Conservation (phyloP, 2,797 vertebrate species). For the Chrysocyon brachyurus region DNA sequence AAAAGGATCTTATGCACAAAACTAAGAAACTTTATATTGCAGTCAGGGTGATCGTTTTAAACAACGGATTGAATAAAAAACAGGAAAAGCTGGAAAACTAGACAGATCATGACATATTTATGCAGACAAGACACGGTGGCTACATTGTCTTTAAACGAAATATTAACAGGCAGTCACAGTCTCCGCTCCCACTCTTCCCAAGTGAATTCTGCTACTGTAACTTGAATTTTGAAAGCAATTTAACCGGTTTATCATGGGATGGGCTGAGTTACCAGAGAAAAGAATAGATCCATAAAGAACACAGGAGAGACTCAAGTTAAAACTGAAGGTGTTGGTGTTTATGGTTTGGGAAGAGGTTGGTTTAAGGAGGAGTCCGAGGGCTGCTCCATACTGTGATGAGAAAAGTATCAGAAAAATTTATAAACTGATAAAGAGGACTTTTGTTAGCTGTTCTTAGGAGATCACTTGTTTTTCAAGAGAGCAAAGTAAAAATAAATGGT, state of each 20-base stretch:
- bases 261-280: not conserved
- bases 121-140: not conserved
- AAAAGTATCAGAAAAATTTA: slow-evolving; percentile 26
- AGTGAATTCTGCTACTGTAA: slow-evolving; percentile 16
- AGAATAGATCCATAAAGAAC: not conserved
- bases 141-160: slow-evolving; percentile 8
- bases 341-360: not conserved
- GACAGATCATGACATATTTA: not conserved
- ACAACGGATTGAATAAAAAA: not conserved
- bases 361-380: not conserved
- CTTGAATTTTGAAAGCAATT: slow-evolving; percentile 32
- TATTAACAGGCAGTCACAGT: not conserved
- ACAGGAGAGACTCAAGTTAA: not conserved
- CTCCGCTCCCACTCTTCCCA: not conserved
- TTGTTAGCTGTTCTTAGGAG: not conserved
- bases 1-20: not conserved
- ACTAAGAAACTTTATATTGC: not conserved
- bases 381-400: not conserved
- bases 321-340: not conserved
- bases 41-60: not conserved
- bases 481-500: slow-evolving; percentile 17
- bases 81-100: not conserved
- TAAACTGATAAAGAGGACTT: not conserved
- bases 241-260: not conserved
- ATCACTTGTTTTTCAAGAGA: not conserved